Base-by-base conservation (phyloP, 2,888 invertebrate species). In the Adelognathus sp. region DNA sequence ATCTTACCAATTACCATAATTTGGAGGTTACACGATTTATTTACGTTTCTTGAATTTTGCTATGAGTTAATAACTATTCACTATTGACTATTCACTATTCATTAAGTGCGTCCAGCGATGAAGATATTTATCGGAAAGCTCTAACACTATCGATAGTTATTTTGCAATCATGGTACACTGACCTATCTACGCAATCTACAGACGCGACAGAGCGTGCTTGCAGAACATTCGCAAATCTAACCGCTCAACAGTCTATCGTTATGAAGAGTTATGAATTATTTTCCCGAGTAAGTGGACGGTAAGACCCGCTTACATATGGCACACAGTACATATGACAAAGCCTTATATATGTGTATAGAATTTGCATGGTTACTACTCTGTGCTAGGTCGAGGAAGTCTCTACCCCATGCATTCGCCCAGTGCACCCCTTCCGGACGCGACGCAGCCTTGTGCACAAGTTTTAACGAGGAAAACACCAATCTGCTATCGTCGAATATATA, bases 241-340 rank as follows among this genome's bases (percentile, higher is more conserved):
- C 73, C 64, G 77, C 83, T 81, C 81, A 75, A 76, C 78, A 77
- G 81, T 85, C 83, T 81, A 86, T 46, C 60, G 82, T 24, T 11
- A 11, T 61, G 56, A 54, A 50, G 52, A 82, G 85, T 76, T 83
- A 87, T 86, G 85, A 88, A 87, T 88, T 86, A 87, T 86, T 87
- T 70, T 61, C 18, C n/a, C 29, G 33, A 27, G 18, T 5, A n/a
- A 29, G 60, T 33, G 56, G 31, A 14, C 50, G 44, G 21, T 21
- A 24, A 52, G 27, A n/a, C n/a, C n/a, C 27, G 27, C 11, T 33
- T 11, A 11, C 3, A 41, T 27, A 18, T 24, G 2, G 6, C 24
- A 21, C n/a, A n/a, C n/a, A n/a, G n/a, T n/a, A n/a, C n/a, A n/a
- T n/a, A 50, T n/a, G 9, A 39, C 11, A n/a, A 9, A 54, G 14